phyloP scores from a whole-genome alignment of 2,113 vertebrate species.

The Aplodontia rufa region DNA sequence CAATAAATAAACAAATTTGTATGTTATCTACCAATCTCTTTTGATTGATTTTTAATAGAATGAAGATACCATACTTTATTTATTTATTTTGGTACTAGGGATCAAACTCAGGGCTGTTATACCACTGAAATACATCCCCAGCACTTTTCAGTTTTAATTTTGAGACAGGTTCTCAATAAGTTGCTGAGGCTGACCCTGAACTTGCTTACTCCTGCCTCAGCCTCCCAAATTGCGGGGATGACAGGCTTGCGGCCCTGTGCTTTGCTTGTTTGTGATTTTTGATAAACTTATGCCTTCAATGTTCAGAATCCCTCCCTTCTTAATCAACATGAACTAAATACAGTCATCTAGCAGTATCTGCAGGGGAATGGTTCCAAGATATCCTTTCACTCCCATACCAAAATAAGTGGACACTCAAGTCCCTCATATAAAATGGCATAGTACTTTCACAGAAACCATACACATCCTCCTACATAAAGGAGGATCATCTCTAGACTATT shows the following conservation, averaged over 20 bases:
- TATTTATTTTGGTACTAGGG: not conserved
- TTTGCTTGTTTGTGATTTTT: not conserved
- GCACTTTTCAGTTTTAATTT: not conserved
- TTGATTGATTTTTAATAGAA: slow-evolving; percentile 2
- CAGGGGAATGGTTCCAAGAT: not conserved
- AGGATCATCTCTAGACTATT: no score
- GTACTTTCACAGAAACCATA: not conserved
- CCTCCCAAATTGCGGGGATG: not conserved
- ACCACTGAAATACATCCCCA: not conserved
- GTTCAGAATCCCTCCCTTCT: not conserved
- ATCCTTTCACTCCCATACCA: not conserved
- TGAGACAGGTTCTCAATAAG: not conserved
- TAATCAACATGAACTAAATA: slow-evolving; percentile 2
- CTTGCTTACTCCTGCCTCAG: not conserved
- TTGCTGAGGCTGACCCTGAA: not conserved
- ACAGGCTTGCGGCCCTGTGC: not conserved
- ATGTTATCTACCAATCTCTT: not conserved
- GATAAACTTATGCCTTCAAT: not conserved
- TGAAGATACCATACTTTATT: not conserved
- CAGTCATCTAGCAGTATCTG: not conserved
- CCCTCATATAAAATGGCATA: not conserved
- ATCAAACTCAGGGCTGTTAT: not conserved
- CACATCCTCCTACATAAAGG: not conserved
- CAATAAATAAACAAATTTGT: not conserved
- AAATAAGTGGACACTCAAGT: not conserved